A percentile compares a stretch with the other conserved stretches of the same genome.
Evolutionary conservation across 2,797 vertebrate genomes (phyloP).

Genomic region (Notamacropus eugenii): DNA sequence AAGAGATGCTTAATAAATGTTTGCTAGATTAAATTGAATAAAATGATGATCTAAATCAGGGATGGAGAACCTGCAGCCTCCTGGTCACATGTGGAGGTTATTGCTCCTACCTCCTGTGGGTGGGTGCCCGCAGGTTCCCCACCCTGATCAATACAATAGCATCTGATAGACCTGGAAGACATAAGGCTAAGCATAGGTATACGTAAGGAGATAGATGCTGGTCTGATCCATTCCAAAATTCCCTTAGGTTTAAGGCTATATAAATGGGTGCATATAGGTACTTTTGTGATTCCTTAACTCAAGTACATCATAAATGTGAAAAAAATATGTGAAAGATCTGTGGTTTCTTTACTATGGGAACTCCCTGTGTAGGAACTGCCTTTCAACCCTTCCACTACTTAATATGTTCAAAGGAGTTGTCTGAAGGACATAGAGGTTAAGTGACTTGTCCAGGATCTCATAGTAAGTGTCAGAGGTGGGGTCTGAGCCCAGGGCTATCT

Average conservation of each 20-base stretch:
- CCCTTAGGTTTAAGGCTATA: neutral
- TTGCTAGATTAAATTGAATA: neutral
- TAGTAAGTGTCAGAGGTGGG: neutral
- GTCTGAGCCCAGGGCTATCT: neutral
- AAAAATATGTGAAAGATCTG: neutral
- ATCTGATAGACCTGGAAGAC: neutral
- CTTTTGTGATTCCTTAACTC: too few species aligned
- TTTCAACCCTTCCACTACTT: neutral
- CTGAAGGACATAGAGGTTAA: neutral
- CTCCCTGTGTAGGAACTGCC: neutral
- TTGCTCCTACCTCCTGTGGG: too few species aligned
- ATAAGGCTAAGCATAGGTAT: neutral
- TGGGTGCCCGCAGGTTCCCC: too few species aligned
- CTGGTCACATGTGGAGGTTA: too few species aligned
- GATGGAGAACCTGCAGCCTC: too few species aligned
- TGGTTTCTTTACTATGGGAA: neutral
- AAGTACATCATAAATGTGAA: too few species aligned
- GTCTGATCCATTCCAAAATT: neutral
- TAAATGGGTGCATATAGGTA: neutral
- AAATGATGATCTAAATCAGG: neutral
- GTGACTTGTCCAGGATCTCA: neutral
- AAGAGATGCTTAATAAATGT: neutral
- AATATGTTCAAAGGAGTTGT: neutral
- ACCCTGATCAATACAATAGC: neutral
- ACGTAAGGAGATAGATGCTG: neutral